Evolutionary conservation across 2,888 invertebrate genomes (phyloP).

Genomic region (Brachycybe producta): DNA sequence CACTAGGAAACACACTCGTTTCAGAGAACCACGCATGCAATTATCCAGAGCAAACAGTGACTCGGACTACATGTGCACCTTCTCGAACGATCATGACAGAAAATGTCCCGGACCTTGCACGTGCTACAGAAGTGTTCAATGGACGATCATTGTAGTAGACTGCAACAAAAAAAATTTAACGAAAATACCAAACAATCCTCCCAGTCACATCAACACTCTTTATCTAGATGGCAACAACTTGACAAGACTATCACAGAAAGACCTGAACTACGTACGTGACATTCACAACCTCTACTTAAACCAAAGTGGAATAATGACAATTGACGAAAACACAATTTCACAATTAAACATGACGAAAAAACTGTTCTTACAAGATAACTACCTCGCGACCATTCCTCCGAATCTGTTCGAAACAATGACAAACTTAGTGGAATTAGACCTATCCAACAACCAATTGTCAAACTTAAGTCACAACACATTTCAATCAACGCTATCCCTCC

Average conservation of each 20-base stretch:
- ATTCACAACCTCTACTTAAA: not conserved
- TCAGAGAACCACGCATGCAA: not conserved
- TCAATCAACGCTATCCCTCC: conserved; percentile 21
- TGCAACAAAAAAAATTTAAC: not conserved
- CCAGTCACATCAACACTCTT: no score
- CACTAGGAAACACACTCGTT: no score
- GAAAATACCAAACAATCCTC: no score
- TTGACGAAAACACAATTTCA: not conserved
- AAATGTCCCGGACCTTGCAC: not conserved
- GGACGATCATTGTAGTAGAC: not conserved
- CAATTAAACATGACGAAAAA: not conserved
- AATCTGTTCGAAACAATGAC: conserved; percentile 53
- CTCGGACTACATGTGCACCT: not conserved
- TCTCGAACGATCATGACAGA: not conserved
- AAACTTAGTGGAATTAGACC: conserved; percentile 53
- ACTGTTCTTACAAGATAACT: not conserved
- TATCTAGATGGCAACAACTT: no score
- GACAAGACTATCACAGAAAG: not conserved
- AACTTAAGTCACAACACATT: conserved; percentile 50
- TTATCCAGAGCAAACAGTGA: no score
- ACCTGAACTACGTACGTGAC: not conserved
- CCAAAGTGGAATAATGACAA: not conserved
- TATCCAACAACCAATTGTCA: conserved; percentile 59
- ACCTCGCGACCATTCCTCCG: not conserved
- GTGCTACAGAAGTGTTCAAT: not conserved